Base-by-base conservation (phyloP, 2,888 invertebrate genomes). In the Calameuta filiformis region DNA sequence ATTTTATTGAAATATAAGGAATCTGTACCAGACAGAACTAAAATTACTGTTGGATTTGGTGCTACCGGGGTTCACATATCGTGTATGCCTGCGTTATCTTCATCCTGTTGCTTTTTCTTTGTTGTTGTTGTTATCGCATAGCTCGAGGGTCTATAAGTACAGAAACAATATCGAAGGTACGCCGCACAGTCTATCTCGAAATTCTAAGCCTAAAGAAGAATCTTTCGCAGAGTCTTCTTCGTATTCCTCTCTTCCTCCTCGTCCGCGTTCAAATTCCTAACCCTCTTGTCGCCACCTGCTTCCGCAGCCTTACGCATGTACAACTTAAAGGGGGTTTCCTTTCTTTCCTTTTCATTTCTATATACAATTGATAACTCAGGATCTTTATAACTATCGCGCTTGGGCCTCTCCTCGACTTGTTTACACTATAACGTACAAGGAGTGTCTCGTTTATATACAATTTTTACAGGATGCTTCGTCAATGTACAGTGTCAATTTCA, bases 11-110 rank as follows among this genome's bases (percentile, higher is more conserved):
- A 91, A 91, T 91, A 90, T 91, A 91, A 90, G 91, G 91, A 91
- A 91, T 91, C 91, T 91, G 91, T 91, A 91, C 91, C 91, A 91
- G 91, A 91, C 91, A 91, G 91, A 91, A 91, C 91, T 91, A 91
- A 91, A 91, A 90, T 91, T 91, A 91, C 89, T 89, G 81, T 88
- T 90, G 90, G 89, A 91, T 91, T 91, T 91, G 91, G 90, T 91
- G 89, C 91, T 91, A 91, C 89, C 88, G 91, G 91, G 90, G 90
- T 91, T 91, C 90, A 89, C 87, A 87, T 90, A 89, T 89, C 87
- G 88, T 87, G 87, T 89, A 89, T 89, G 86, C 87, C 87, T 88
- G 87, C 83, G 79, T 85, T 85, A 81, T 83, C 79, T 82, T 83
- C 79, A 78, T 81, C 85, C 81, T 56, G 56, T 56, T 56, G 56